phyloP scores from a whole-genome alignment of 1,140 invertebrate genomes.

The Amphibalanus amphitrite region DNA sequence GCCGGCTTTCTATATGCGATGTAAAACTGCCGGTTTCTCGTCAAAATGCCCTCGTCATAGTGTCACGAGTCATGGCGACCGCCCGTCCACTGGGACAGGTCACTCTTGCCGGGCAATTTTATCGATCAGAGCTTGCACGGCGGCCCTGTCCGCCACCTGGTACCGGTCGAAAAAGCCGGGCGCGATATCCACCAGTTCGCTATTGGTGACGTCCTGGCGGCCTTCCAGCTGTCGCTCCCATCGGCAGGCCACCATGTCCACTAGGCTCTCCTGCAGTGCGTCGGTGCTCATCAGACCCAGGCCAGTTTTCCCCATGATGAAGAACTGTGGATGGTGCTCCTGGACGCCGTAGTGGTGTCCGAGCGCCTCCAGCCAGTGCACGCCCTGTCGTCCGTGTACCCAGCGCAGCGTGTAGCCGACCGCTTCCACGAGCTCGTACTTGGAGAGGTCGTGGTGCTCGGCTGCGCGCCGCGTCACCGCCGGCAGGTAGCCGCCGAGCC shows the following conservation, averaged over 20 bases:
- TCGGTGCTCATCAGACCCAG: not conserved
- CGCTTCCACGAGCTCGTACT: not conserved
- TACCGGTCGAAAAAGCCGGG: not conserved
- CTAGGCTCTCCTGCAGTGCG: not conserved
- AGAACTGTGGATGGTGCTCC: constrained; percentile 5
- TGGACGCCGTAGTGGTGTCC: not conserved
- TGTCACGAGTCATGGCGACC: too few relatives aligned
- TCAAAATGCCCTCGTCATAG: too few relatives aligned
- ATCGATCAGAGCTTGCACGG: not conserved
- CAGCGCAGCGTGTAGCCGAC: constrained; percentile 7
- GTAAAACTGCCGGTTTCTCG: too few relatives aligned
- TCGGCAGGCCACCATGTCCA: constrained; percentile 8
- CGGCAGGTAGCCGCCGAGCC: not conserved
- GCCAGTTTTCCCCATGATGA: not conserved
- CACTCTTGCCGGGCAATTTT: too few relatives aligned
- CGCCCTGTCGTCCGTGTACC: not conserved
- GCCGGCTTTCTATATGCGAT: too few relatives aligned
- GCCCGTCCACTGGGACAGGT: too few relatives aligned
- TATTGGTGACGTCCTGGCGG: not conserved
- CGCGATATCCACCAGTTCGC: not conserved
- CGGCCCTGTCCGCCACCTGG: not conserved
- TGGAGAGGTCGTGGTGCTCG: constrained; percentile 2
- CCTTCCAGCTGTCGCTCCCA: constrained; percentile 6
- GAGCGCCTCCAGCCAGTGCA: not conserved
- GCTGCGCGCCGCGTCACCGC: not conserved